Conservation (phyloP, 2,797 vertebrate species). For the Siniperca obscura region DNA sequence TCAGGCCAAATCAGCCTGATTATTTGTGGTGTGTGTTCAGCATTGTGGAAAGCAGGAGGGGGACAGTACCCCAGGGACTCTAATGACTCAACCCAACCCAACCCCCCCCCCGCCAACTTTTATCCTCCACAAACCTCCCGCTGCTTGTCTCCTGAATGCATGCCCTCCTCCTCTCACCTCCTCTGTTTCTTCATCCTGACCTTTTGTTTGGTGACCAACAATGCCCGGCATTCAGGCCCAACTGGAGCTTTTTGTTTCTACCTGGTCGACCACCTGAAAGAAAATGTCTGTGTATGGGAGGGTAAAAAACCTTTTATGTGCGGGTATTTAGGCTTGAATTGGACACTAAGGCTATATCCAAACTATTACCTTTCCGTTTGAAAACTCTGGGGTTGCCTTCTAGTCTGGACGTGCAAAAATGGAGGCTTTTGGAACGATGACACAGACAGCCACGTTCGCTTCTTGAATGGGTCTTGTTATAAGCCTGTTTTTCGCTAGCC, state of each 20-base stretch:
- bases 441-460: too few species aligned
- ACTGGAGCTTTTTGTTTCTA: constrained; percentile 60
- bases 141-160: constrained; percentile 31
- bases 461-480: too few species aligned
- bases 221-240: constrained; percentile 41
- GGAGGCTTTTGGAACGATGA: too few species aligned
- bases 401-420: too few species aligned
- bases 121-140: constrained; percentile 32
- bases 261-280: constrained; percentile 16
- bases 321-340: background rate
- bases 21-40: constrained; percentile 32
- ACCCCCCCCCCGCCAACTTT: constrained; percentile 9
- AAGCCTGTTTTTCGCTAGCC: too few species aligned
- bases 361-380: too few species aligned
- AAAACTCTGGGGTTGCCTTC: too few species aligned
- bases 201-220: constrained; percentile 47
- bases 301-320: background rate
- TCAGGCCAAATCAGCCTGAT: background rate
- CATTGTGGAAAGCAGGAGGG: constrained; percentile 5
- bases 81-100: constrained; percentile 22
- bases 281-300: background rate
- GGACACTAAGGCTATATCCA: background rate
- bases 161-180: constrained; percentile 49
- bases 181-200: constrained; percentile 51
- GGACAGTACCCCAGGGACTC: constrained; percentile 18